A percentile compares a stretch with the other conserved stretches of the same genome.
These are phyloP conservation scores for Elephas maximus DNA, from an alignment of 2,113 vertebrate genomes.

Conservation along the genomic window DNA sequence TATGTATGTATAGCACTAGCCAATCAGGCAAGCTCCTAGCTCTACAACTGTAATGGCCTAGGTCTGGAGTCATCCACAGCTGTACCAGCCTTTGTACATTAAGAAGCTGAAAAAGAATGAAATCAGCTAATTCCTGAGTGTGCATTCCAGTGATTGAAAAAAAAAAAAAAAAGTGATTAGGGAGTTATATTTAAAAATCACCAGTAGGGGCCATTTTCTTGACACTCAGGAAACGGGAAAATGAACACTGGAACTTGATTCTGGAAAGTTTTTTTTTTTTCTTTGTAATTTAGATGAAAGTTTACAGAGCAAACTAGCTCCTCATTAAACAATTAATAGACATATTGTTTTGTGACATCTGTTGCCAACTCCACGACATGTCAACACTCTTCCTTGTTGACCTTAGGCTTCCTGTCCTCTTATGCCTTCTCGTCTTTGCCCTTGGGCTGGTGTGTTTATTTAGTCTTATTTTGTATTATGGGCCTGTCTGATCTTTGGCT, in stretches of 20 bases:
- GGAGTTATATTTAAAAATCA: neutral
- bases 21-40: neutral
- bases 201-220: neutral
- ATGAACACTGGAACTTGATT: neutral
- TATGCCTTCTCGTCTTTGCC: no score
- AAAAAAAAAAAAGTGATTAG: no score
- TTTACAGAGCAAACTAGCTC: no score
- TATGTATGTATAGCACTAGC: neutral
- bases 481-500: no score
- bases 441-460: no score
- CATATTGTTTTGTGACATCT: no score
- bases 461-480: no score
- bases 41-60: neutral
- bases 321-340: no score
- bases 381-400: no score
- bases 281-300: no score
- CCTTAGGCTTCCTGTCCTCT: no score
- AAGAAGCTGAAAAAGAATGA: neutral
- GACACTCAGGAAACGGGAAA: neutral
- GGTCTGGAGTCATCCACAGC: neutral
- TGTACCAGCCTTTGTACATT: neutral
- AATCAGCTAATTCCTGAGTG: neutral
- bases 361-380: no score
- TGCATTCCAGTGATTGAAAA: neutral
- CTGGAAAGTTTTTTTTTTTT: neutral